Conservation (phyloP, 2,888 invertebrate genomes). For the Cataglyphis albicans region DNA sequence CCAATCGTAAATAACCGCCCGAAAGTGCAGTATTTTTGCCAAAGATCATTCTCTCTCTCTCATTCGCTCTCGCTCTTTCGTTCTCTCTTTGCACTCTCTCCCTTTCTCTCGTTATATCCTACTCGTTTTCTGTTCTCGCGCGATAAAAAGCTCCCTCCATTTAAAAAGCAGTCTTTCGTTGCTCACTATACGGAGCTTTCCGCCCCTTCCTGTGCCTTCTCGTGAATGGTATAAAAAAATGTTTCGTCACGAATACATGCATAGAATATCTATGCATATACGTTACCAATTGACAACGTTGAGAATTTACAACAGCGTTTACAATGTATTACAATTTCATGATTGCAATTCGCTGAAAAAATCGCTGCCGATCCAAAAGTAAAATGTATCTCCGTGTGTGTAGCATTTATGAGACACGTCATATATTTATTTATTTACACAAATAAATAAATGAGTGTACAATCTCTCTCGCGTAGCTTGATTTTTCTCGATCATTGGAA, state of each 20-base stretch:
- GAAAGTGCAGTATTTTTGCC: conserved; percentile 52
- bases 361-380: background rate
- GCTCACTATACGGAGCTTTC: conserved; percentile 72
- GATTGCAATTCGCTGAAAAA: background rate
- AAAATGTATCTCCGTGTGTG: conserved; percentile 13
- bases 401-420: conserved; percentile 52
- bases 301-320: background rate
- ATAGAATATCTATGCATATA: conserved; percentile 2
- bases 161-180: conserved; percentile 81
- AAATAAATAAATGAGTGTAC: conserved; percentile 66
- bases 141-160: conserved; percentile 68
- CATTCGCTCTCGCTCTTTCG: conserved; percentile 54
- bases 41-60: conserved; percentile 60
- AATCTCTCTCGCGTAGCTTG: conserved; percentile 2
- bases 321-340: conserved; percentile 17
- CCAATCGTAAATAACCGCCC: conserved; percentile 68
- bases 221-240: conserved; percentile 48
- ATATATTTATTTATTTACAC: conserved; percentile 64
- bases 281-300: background rate
- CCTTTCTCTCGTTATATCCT: conserved; percentile 41
- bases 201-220: conserved; percentile 62
- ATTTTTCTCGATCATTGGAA: background rate
- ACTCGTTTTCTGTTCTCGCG: conserved; percentile 55
- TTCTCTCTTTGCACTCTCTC: conserved; percentile 57
- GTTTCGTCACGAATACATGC: conserved; percentile 30